Evolutionary conservation across 2,113 vertebrate species (phyloP), one percentile per base, ranked within the genome.

Genomic region (Cyphomyrus discorhynchus): DNA sequence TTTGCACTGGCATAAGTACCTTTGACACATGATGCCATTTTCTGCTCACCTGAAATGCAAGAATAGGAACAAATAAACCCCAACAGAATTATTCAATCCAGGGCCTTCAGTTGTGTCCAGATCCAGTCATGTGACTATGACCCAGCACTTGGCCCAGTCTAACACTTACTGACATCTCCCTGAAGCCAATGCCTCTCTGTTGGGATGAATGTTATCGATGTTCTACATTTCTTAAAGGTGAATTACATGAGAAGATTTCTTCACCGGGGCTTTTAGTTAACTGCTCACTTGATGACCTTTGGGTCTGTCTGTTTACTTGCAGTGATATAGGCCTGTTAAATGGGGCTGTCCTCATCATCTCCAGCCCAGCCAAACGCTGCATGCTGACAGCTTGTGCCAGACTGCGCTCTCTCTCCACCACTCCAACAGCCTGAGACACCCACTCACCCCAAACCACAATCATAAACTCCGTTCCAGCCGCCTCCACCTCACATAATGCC

Each of bases 401-500:
- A 42, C 88, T 82, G 47, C 17, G n/a, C 47, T 50, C 66, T 77
- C 62, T 80, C 66, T 47, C 1, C 45, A 82, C 8, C 31, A 46
- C 74, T 35, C 24, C 49, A 52, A 31, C 10, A 50, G 42, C 24
- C 49, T 39, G 27, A 35, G 74, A 89, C 46, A 49, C 70, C 70
- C 70, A 77, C 70, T 77, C 87, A 70, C 47, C 47, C 47, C 89
- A 47, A 87, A 92, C 82, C 80, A 47, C 6, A 46, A 35, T 39
- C 31, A 77, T 66, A 90, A 93, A 90, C 93, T 93, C 50, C 82
- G 92, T 90, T 89, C 93, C 95, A 94, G 93, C 94, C 93, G 91
- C 88, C 91, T 91, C 89, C 58, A 86, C 92, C 94, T 95, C 95
- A 96, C 92, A 94, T 87, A 93, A 95, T 95, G 93, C 95, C 92